Percentiles rank a stretch among this genome's conserved stretches.
These are phyloP conservation scores for Oncopeltus fasciatus DNA, from an alignment of 1,140 invertebrate genomes.

Conservation along the genomic window DNA sequence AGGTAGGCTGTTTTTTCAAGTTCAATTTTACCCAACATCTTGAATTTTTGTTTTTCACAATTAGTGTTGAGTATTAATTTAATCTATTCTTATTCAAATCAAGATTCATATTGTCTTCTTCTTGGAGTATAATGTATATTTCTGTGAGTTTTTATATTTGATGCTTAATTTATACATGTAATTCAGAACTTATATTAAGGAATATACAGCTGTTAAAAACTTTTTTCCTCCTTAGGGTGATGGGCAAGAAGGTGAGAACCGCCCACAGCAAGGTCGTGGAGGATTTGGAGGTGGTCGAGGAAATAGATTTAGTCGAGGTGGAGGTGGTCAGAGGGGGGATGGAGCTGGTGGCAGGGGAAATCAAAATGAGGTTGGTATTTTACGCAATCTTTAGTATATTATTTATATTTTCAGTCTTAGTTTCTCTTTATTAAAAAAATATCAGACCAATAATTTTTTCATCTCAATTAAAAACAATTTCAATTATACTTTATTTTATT, in stretches of 20 bases:
- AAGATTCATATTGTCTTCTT: background rate
- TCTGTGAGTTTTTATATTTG: background rate
- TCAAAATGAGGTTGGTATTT: background rate
- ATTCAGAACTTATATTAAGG: background rate
- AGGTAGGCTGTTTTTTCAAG: too few relatives aligned
- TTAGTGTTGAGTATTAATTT: too few relatives aligned
- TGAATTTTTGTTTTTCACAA: too few relatives aligned
- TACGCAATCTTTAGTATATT: conserved; percentile 1
- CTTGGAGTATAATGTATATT: background rate
- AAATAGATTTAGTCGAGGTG: conserved; percentile 16
- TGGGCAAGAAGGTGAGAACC: conserved; percentile 20
- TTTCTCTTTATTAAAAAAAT: background rate
- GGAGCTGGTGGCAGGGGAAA: conserved; percentile 27
- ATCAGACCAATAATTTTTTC: background rate
- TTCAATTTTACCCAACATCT: too few relatives aligned
- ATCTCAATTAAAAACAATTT: too few relatives aligned
- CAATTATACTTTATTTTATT: too few relatives aligned
- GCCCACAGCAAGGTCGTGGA: conserved; percentile 13
- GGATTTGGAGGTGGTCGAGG: conserved; percentile 19
- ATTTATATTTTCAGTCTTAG: background rate
- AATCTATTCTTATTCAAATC: too few relatives aligned
- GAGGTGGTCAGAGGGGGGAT: conserved; percentile 26
- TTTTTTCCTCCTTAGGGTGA: conserved; percentile 19
- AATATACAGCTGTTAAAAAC: background rate
- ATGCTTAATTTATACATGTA: background rate